Evolutionary conservation across 1,140 invertebrate genomes (phyloP), one percentile per base, ranked within the genome.

Genomic region (Uloborus diversus): DNA sequence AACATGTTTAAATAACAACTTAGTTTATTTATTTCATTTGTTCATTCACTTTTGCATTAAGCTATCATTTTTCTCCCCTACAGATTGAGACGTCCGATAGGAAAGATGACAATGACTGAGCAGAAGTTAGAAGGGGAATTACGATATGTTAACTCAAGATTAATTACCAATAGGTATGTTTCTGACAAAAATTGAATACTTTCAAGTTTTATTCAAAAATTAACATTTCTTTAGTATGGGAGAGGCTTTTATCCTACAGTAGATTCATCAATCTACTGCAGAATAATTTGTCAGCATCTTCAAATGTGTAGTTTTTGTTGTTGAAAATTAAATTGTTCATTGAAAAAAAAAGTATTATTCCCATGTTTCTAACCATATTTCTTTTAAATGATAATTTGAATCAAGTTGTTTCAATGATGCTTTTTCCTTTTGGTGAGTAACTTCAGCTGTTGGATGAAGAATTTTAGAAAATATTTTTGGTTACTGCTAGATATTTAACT

Each of bases 121-220:
- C 97, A 99, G 87, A 94, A 95, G 86, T 87, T 99, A 11, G 98
- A 99, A 89, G 98, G 97, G 80, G 97, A 99, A 90, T 98, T 96
- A 87, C 91, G 98, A 85, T 98, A 96, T 85, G 95, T 99, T 25
- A 97, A 99, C 87, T 96, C 96, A 7, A 89, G 98, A 32, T 88
- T 99, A 4, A 99, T 99, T 53, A 96, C 96, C 0, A 98, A 99
- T 87, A 96, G 87, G 87, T 87, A 75, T 56, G 23, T n/a, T 20
- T 78, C 4, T 30, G 17, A 42, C 0, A 42, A 1, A 42, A 13
- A 42, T 13, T 42, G 37, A 1, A 42, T 42, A 13, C 37, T 42
- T 42, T 42, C 17, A 1, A 42, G 17, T 13, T 42, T 42, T 1
- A 42, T n/a, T n/a, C n/a, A n/a, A n/a, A n/a, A n/a, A n/a, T n/a